Percentiles rank a stretch among this genome's conserved stretches.
These are phyloP conservation scores for Corvus cornix DNA, from an alignment of 2,113 vertebrate genomes.

Conservation along the genomic window DNA sequence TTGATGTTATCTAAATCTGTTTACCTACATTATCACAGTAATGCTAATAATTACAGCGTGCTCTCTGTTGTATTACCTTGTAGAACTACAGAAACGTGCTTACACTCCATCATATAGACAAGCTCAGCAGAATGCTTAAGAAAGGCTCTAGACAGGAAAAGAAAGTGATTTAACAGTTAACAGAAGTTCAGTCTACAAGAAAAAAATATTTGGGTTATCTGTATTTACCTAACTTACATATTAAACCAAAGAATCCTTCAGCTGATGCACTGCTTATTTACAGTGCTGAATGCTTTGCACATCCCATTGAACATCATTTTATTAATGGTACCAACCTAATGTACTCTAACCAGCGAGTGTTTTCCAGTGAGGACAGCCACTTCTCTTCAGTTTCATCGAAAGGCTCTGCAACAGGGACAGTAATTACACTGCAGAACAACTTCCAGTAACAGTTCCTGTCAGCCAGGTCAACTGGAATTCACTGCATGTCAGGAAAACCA, in stretches of 20 bases:
- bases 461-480: not conserved
- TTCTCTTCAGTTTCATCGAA: slow-evolving; percentile 96
- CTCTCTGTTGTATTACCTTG: slow-evolving; percentile 79
- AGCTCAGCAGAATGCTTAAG: slow-evolving; percentile 91
- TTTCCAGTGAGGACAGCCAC: slow-evolving; percentile 92
- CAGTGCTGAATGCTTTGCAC: not conserved
- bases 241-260: not conserved
- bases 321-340: slow-evolving; percentile 79
- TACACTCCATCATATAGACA: slow-evolving; percentile 87
- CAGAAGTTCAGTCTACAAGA: not conserved
- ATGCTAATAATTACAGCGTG: not conserved
- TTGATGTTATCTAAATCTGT: not conserved
- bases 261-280: not conserved
- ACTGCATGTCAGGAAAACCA: not conserved
- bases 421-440: not conserved
- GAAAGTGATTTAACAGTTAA: not conserved
- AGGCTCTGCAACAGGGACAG: slow-evolving; percentile 73
- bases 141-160: slow-evolving; percentile 76
- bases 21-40: not conserved
- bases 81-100: slow-evolving; percentile 86
- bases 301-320: not conserved
- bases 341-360: slow-evolving; percentile 90
- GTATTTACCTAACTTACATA: not conserved
- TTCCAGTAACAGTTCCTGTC: not conserved
- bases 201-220: not conserved